phyloP scores from a whole-genome alignment of 2,797 vertebrate genomes.

The Smutsia gigantea region DNA sequence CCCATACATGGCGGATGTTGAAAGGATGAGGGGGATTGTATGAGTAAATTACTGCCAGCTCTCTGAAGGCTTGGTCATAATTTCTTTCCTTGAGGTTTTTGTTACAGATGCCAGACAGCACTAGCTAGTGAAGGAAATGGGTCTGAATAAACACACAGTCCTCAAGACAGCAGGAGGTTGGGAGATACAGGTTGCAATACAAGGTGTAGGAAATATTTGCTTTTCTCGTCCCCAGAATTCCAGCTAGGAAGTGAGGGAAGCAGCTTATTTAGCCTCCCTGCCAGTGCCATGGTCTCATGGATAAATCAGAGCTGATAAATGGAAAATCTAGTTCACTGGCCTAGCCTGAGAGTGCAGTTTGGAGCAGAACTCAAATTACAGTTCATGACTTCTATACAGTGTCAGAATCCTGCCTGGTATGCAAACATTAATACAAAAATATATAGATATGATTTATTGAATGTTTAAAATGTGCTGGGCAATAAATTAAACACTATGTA shows the following conservation, averaged over 20 bases:
- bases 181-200: not conserved
- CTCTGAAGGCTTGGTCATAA: slow-evolving; percentile 60
- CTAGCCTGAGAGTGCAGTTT: slow-evolving; percentile 1
- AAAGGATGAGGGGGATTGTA: slow-evolving; percentile 51
- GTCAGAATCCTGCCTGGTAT: slow-evolving; percentile 30
- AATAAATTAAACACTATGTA: not conserved
- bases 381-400: not conserved
- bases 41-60: slow-evolving; percentile 75
- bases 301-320: slow-evolving; percentile 40
- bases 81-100: slow-evolving; percentile 68
- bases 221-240: not conserved
- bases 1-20: slow-evolving; percentile 69
- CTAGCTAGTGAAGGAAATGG: not conserved
- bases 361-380: slow-evolving; percentile 44
- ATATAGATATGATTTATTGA: not conserved
- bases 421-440: slow-evolving; percentile 47
- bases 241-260: not conserved
- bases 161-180: not conserved
- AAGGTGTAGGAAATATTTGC: not conserved
- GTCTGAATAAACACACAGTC: not conserved
- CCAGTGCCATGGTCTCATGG: not conserved
- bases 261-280: not conserved
- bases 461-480: not conserved
- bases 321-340: slow-evolving; percentile 47
- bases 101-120: slow-evolving; percentile 69